Evolutionary conservation across 2,113 vertebrate species (phyloP), one percentile per base, ranked within the genome.

Genomic region (Solenodon paradoxus): DNA sequence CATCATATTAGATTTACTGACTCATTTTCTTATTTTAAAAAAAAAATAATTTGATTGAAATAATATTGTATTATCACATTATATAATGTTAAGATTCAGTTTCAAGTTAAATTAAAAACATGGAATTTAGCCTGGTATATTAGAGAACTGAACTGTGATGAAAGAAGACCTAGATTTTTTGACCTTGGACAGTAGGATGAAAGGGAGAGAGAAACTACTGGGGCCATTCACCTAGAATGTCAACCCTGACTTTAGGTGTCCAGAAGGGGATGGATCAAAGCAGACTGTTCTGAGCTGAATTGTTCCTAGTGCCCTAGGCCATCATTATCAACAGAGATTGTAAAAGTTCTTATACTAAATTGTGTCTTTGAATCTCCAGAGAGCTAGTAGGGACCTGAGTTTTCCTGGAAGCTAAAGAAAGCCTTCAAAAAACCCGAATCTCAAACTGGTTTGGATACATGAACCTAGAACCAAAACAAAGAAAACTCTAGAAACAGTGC

Each of bases 91-190:
- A n/a, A n/a, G n/a, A n/a, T n/a, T n/a, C n/a, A n/a, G n/a, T n/a
- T n/a, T 94, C 63, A 88, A 92, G 51, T 77, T 57, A 95, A 80
- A 85, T 80, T 75, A 28, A 69, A 69, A 57, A 88, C 71, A 40
- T 6, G 38, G 17, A 64, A 89, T 12, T 92, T 82, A 77, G 30
- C 16, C 61, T 94, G 16, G 28, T 53, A 68, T 64, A 45, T 80
- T 74, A 57, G 63, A 91, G 9, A 88, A 88, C 19, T 80, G 16
- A 80, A 38, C 11, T 85, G 63, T 69, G 66, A 74, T 49, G 40
- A 68, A 95, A 88, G n/a, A 95, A 90, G 42, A 86, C 26, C 9
- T 49, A 57, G 30, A 74, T 88, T 94, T 95, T 4, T 83, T 79
- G 74, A 68, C 61, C 15, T 47, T 16, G 0, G 2, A 47, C 6